Base-by-base conservation (phyloP, 2,888 invertebrate species). In the Argyresthia goedartella region DNA sequence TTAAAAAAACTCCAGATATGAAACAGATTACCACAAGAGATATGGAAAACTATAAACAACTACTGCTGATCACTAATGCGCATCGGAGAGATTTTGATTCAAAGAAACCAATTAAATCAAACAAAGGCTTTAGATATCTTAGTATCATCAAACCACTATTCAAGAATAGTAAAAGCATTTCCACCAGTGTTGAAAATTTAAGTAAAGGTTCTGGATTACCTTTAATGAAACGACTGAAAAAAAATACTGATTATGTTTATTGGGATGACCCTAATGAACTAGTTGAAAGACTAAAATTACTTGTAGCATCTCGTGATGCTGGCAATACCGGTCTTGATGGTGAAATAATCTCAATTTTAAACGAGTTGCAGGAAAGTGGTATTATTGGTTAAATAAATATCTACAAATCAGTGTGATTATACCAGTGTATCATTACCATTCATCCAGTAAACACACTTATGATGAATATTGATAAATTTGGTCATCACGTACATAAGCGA, bases 271-370 rank as follows among this genome's bases (percentile, higher is more conserved):
- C 60, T 13, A 62, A 60, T 54, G 60, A 61, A 53, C 34, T 60
- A 42, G 48, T 60, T 35, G 59, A 60, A 15, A 53, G 60, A 43
- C 53, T 60, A 42, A 59, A 59, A 57, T 25, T 60, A 45, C 49
- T 60, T 41, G 46, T 58, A 33, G 59, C 59, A n/a, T 61, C 60
- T 10, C 50, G 52, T 51, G 52, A 54, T 53, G 61, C 62, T 41
- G 59, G 59, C 2, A 62, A 61, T 52, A 59, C 42, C 16, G 53
- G 47, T 45, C 58, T 55, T 52, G 57, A 60, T 53, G 59, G 57
- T 53, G 69, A 75, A 62, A 73, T 72, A 35, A 57, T 66, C 15
- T 64, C 70, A n/a, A 71, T 72, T 33, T 59, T 71, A 34, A 64
- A 67, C 56, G 57, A 56, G 48, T 48, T 57, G 16, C 45, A 36